phyloP scores from a whole-genome alignment of 1,140 invertebrate genomes.

The Colletes gigas region DNA sequence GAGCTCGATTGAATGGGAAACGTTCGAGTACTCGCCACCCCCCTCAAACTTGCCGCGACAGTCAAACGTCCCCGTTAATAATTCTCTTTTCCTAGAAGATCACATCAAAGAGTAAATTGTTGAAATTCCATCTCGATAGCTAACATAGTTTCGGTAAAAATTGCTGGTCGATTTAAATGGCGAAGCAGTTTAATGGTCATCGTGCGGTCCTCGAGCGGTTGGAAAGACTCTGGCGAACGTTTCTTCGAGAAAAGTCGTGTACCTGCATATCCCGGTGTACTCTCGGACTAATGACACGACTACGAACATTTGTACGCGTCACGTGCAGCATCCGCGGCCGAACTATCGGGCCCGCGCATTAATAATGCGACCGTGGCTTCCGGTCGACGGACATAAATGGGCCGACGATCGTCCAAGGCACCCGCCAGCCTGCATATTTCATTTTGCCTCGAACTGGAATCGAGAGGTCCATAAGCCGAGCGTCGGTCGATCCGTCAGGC shows the following conservation, averaged over 20 bases:
- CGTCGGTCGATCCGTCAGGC: conserved; percentile 39
- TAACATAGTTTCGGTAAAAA: too few relatives aligned
- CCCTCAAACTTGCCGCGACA: neutral
- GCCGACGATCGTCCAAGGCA: conserved; percentile 59
- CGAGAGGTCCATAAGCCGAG: conserved; percentile 57
- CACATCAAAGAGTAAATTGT: too few relatives aligned
- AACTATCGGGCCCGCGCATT: conserved; percentile 77
- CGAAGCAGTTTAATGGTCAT: too few relatives aligned
- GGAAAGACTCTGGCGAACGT: neutral
- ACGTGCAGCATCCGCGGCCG: conserved; percentile 73
- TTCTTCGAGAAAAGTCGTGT: conserved; percentile 46
- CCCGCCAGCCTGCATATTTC: conserved; percentile 60
- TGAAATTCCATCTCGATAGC: too few relatives aligned
- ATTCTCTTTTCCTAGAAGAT: too few relatives aligned
- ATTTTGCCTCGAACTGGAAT: conserved; percentile 62
- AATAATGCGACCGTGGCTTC: conserved; percentile 77
- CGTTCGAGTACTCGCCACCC: conserved; percentile 47
- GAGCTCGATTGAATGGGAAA: conserved; percentile 47
- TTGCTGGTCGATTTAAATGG: too few relatives aligned
- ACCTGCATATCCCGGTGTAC: conserved; percentile 55
- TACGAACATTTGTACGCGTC: conserved; percentile 78
- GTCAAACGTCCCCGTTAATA: neutral
- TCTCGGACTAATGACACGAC: conserved; percentile 76
- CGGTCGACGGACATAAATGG: conserved; percentile 72
- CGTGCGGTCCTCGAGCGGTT: too few relatives aligned